Evolutionary conservation across 2,888 invertebrate genomes (phyloP), one percentile per base, ranked within the genome.

Genomic region (Hirtodrosophila duncani): DNA sequence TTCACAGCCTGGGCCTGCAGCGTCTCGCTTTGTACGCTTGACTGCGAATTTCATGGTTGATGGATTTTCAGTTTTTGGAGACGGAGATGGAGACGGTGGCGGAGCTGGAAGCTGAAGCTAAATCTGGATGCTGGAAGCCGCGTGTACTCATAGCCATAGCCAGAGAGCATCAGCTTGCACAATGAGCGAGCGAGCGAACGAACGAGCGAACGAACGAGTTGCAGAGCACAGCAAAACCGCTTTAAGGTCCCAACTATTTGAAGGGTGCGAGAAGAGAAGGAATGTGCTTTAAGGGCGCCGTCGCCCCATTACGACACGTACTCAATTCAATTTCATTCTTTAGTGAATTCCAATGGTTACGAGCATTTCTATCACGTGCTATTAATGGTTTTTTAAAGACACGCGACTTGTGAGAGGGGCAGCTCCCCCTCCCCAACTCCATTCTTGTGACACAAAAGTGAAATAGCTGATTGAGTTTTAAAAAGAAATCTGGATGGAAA

Each of bases 1-100:
- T 21, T 23, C 9, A 9, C 6, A 29, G 27, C 8, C 31, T 27
- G n/a, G n/a, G 49, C 45, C 59, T 38, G 51, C 66, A 58, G 55
- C 59, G 36, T 53, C 75, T 55, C 58, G 63, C 53, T 78, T 55
- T 74, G 78, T 74, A 66, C 81, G 81, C 79, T 78, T 77, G 74
- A 77, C 78, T 74, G 78, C 81, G 63, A 80, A 61, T 80, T 74
- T 74, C 74, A 80, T 72, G 72, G 81, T 74, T 74, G 81, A 74
- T 80, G 81, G 69, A 80, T 72, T 81, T 57, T 64, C 79, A 61
- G 68, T 64, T 68, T 61, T 63, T 49, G 51, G 46, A 27, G 36
- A 42, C 20, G 39, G 34, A 50, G 42, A 27, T 36, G 39, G 18
- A 56, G 38, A 46, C 34, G 23, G 3, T n/a, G n/a, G n/a, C n/a